Evolutionary conservation across 2,113 vertebrate species (phyloP).

Genomic region (Esox niger): DNA sequence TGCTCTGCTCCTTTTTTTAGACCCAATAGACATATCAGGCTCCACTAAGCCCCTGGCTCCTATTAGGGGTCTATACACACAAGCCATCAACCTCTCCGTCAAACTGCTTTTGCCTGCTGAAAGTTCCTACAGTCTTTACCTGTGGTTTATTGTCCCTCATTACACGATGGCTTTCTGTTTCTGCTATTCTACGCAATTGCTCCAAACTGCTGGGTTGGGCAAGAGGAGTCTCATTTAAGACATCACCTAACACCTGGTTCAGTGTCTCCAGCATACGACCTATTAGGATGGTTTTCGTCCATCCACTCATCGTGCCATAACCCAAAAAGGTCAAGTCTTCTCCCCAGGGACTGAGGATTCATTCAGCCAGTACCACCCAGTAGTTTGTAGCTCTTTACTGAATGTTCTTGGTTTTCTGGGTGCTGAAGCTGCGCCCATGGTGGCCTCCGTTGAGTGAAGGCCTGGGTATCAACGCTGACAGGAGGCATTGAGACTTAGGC

Average conservation of each 20-base stretch:
- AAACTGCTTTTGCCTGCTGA: constrained; percentile 6
- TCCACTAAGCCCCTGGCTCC: background rate
- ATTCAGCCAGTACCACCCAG: background rate
- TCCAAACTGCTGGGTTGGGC: background rate
- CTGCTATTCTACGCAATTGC: background rate
- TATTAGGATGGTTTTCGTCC: background rate
- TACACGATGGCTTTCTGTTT: background rate
- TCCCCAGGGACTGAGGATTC: background rate
- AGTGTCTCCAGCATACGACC: background rate
- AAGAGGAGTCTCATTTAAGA: background rate
- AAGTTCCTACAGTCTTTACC: constrained; percentile 10
- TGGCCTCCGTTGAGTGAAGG: too few species aligned
- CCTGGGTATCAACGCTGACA: background rate
- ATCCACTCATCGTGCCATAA: background rate
- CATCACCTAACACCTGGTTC: background rate
- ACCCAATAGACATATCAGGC: constrained; percentile 1
- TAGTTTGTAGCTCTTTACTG: background rate
- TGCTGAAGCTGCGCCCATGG: background rate
- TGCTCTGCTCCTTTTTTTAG: background rate
- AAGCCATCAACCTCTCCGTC: constrained; percentile 4
- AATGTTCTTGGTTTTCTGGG: background rate
- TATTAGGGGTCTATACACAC: constrained; percentile 9
- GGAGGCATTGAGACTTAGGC: background rate
- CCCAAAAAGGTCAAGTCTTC: background rate
- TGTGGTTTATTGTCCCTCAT: background rate